Conservation (phyloP, 1,140 invertebrate species). For the Rhyzopertha dominica region DNA sequence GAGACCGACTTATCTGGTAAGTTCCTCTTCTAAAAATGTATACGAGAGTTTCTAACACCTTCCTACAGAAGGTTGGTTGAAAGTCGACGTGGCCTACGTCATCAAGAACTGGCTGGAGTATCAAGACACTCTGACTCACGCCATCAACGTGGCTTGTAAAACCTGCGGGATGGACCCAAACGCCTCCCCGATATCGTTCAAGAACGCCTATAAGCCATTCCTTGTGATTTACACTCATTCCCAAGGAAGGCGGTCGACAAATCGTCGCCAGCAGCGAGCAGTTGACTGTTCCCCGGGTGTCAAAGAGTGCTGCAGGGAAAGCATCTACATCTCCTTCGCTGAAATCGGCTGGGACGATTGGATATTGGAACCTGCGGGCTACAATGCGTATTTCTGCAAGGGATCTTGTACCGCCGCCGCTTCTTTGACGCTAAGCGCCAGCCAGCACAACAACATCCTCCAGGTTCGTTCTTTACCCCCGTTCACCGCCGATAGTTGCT, state of each 20-base stretch:
- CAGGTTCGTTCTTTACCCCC: slow-evolving; percentile 52
- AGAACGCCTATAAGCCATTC: slow-evolving; percentile 63
- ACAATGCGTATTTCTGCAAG: slow-evolving; percentile 79
- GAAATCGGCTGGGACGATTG: slow-evolving; percentile 85
- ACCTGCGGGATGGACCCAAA: slow-evolving; percentile 64
- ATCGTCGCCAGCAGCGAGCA: slow-evolving; percentile 58
- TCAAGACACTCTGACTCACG: slow-evolving; percentile 55
- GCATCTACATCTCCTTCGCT: slow-evolving; percentile 73
- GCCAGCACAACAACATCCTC: slow-evolving; percentile 65
- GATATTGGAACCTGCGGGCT: slow-evolving; percentile 75
- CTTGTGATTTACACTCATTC: slow-evolving; percentile 66
- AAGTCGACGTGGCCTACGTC: slow-evolving; percentile 67
- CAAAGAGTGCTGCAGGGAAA: slow-evolving; percentile 77
- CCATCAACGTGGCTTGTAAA: slow-evolving; percentile 68
- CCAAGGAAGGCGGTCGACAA: slow-evolving; percentile 43
- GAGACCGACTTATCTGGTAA: slow-evolving; percentile 62
- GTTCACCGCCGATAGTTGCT: neutral
- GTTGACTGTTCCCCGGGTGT: slow-evolving; percentile 64
- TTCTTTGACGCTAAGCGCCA: slow-evolving; percentile 59
- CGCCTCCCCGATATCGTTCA: slow-evolving; percentile 56
- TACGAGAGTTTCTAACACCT: neutral
- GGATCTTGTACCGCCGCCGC: slow-evolving; percentile 68
- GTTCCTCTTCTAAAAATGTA: slow-evolving; percentile 11
- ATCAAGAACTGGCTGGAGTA: slow-evolving; percentile 68
- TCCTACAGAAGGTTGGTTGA: slow-evolving; percentile 70